A percentile compares a stretch with the other conserved stretches of the same genome.
Conservation (phyloP, 2,113 vertebrate species). For the Notarius quadriscutis region DNA sequence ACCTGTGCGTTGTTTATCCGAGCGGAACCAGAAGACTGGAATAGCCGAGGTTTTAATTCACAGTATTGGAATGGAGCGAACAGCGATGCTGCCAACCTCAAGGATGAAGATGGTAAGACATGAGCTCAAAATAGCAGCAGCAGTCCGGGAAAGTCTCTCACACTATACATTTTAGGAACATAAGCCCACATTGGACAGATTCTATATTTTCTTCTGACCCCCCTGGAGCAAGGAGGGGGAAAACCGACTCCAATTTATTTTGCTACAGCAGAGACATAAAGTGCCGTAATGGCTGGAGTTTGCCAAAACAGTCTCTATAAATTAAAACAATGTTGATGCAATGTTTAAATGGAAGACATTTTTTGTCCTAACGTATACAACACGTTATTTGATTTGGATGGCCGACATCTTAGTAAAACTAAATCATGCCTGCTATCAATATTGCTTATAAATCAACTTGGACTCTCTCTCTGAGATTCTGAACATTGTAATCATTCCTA, state of each 20-base stretch:
- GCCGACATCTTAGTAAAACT: constrained; percentile 5
- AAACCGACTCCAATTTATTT: constrained; percentile 44
- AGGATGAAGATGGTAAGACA: constrained; percentile 29
- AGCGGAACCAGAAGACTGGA: constrained; percentile 50
- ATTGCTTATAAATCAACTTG: constrained; percentile 28
- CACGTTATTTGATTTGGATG: constrained; percentile 49
- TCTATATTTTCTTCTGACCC: constrained; percentile 47
- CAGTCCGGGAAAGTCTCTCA: constrained; percentile 49
- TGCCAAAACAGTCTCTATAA: constrained; percentile 49
- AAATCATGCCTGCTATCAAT: constrained; percentile 35
- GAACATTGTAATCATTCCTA: constrained; percentile 41
- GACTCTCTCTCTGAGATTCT: constrained; percentile 11
- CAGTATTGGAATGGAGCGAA: constrained; percentile 45
- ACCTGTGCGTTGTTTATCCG: constrained; percentile 38
- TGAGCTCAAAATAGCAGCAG: constrained; percentile 44
- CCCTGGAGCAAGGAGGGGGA: not conserved
- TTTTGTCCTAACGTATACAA: constrained; percentile 29
- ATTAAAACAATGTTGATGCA: constrained; percentile 43
- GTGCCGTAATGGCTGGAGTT: constrained; percentile 11
- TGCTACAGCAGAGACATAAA: constrained; percentile 17
- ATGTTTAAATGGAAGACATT: constrained; percentile 40
- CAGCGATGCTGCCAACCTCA: constrained; percentile 43
- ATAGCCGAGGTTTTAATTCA: constrained; percentile 46
- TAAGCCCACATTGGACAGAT: constrained; percentile 54
- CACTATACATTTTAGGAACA: constrained; percentile 48